phyloP scores from a whole-genome alignment of 1,140 invertebrate genomes.

The Bemisia tabaci region DNA sequence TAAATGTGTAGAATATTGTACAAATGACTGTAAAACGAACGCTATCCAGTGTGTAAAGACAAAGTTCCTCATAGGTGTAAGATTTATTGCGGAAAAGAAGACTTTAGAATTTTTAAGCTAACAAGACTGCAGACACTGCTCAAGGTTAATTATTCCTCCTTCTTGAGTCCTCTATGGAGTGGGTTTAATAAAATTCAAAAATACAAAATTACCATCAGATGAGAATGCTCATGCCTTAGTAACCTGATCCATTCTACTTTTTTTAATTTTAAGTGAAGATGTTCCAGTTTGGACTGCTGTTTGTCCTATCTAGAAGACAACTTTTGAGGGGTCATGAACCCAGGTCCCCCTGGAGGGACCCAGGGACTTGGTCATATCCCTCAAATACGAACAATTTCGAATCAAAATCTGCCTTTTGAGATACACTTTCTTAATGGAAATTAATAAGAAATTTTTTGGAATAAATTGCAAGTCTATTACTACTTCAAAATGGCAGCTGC shows the following conservation, averaged over 20 bases:
- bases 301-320: neutral
- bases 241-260: neutral
- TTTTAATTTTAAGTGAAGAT: neutral
- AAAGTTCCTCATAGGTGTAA: neutral
- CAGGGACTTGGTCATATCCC: no score
- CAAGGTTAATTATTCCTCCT: neutral
- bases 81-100: neutral
- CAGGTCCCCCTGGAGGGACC: no score
- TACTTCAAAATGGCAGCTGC: no score
- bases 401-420: no score
- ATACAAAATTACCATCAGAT: neutral
- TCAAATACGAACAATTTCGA: no score
- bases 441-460: no score
- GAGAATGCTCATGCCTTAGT: no score
- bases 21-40: neutral
- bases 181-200: neutral
- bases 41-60: neutral
- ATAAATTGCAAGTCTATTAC: no score
- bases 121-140: neutral
- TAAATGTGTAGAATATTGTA: neutral
- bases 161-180: neutral
- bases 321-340: no score
- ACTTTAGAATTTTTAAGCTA: neutral
- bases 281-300: neutral
- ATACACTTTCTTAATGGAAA: no score